Evolutionary conservation across 2,113 vertebrate species (phyloP).

Genomic region (Hydropotes inermis): DNA sequence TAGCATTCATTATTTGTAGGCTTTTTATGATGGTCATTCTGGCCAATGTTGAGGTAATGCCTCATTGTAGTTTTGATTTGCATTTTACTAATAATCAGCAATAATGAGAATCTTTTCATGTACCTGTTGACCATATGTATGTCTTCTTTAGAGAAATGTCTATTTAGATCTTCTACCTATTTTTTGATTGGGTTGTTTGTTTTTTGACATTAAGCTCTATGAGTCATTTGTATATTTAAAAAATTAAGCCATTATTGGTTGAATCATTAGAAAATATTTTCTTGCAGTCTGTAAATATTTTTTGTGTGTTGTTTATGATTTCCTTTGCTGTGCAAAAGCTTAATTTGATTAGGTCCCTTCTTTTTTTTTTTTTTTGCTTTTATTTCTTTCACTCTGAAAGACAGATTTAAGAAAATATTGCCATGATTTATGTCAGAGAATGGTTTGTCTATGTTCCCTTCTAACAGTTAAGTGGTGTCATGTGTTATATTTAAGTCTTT

Average conservation of each 20-base stretch:
- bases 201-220: not conserved
- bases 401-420: not conserved
- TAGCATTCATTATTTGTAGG: not conserved
- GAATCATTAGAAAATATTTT: not conserved
- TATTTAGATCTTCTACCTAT: not conserved
- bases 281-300: not conserved
- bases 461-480: not conserved
- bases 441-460: not conserved
- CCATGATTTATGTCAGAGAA: not conserved
- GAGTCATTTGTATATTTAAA: not conserved
- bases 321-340: not conserved
- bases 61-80: not conserved
- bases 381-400: not conserved
- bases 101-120: not conserved
- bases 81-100: not conserved
- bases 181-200: not conserved
- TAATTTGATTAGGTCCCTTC: not conserved
- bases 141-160: not conserved
- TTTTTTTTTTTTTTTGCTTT: not conserved
- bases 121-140: not conserved
- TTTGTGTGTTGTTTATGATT: not conserved
- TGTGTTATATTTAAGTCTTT: not conserved
- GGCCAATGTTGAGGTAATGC: not conserved
- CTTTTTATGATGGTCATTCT: not conserved
- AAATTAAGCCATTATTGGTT: not conserved